Base-by-base conservation (phyloP, 2,888 invertebrate genomes). In the Trissolcus brochymenae region DNA sequence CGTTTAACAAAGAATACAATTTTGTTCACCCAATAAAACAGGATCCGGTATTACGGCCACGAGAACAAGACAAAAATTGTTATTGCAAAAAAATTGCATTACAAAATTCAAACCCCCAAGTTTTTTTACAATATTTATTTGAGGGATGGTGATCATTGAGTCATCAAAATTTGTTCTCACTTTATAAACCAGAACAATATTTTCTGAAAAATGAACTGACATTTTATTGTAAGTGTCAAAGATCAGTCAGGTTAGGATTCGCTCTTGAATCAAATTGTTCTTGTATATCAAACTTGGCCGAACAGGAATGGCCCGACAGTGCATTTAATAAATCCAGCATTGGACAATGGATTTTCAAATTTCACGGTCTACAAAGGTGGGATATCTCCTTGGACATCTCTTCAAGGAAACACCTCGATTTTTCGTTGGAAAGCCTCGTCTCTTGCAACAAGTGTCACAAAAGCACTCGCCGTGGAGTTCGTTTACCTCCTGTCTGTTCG, bases 381-480 rank as follows among this genome's bases (percentile, higher is more conserved):
- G 11, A 35, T 35, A 35, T 35, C 49, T 60, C 35, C 54, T 11
- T 25, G 43, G 54, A n/a, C 29, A 46, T 46, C 29, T 16, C 17
- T 60, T 68, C 67, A 54, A 53, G 17, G 60, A 68, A 68, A 60
- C n/a, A 35, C 29, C 35, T 16, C 11, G 67, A 68, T 68, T 60
- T 67, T 68, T 68, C 60, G 16, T 60, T 49, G 49, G 60, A 68
- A 60, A 68, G 43, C 17, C 43, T 41, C 21, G 35, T 68, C 16
- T 49, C 51, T 59, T 29, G 60, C 49, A 68, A 68, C 68, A 68
- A 68, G 68, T 68, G 68, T 60, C 49, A 60, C 54, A 60, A 68
- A 40, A 59, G 25, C 46, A 43, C 51, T 67, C 40, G 11, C 7
- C 21, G 57, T 11, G 9, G 16, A 68, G 68, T 68, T 68, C 68